Conservation (phyloP, 2,888 invertebrate genomes). For the Ferdinandea cuprea region DNA sequence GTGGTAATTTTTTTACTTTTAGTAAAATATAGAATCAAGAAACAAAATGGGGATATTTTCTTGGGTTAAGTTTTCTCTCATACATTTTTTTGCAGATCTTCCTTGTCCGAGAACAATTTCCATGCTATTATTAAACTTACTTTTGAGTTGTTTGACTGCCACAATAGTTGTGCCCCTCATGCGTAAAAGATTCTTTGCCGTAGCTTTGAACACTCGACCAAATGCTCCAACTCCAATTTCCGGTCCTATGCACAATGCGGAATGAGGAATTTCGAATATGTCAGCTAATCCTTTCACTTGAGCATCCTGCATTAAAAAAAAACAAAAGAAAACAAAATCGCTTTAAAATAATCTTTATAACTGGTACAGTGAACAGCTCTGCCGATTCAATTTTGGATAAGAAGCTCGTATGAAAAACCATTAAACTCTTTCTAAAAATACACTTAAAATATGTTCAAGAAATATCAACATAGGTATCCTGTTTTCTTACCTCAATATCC, state of each 20-base stretch:
- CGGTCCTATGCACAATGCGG: conserved; percentile 80
- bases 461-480: neutral
- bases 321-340: neutral
- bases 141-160: conserved; percentile 90
- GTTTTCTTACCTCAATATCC: conserved; percentile 84
- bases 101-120: too few relatives aligned
- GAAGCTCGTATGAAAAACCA: too few relatives aligned
- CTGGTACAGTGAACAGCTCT: too few relatives aligned
- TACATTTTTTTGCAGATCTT: too few relatives aligned
- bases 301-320: conserved; percentile 77
- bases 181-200: conserved; percentile 84
- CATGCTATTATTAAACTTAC: conserved; percentile 78
- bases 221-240: conserved; percentile 90
- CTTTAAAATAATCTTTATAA: too few relatives aligned
- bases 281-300: conserved; percentile 79
- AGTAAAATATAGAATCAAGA: too few relatives aligned
- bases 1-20: too few relatives aligned
- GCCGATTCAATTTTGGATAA: too few relatives aligned
- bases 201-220: conserved; percentile 88
- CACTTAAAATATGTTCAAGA: neutral
- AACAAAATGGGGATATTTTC: too few relatives aligned
- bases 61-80: too few relatives aligned
- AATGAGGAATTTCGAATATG: conserved; percentile 80
- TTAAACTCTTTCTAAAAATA: too few relatives aligned
- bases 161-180: conserved; percentile 85